These are phyloP conservation scores for Drosophila hydei DNA, from an alignment of 1,140 invertebrate species.

Conservation along the genomic window DNA sequence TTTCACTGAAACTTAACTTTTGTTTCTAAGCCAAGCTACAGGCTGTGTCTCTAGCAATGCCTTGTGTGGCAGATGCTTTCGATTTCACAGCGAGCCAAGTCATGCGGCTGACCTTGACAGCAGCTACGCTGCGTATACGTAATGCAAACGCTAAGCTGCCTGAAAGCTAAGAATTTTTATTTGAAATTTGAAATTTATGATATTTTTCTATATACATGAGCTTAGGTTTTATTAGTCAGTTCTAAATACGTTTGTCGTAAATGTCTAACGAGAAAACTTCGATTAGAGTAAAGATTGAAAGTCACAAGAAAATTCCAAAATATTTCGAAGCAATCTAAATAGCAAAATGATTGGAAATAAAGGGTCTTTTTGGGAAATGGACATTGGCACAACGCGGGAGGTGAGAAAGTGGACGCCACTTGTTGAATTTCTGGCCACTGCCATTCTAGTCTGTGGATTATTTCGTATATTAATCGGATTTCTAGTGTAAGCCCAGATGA, in stretches of 20 bases:
- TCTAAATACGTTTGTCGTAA: not conserved
- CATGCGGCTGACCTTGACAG: constrained; percentile 25
- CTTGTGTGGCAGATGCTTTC: constrained; percentile 38
- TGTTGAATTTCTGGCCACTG: constrained; percentile 1
- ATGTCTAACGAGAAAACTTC: not conserved
- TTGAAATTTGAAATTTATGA: too few relatives aligned
- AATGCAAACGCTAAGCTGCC: not conserved
- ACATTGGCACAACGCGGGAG: constrained; percentile 5
- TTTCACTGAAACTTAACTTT: constrained; percentile 15
- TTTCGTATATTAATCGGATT: not conserved
- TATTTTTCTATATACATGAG: too few relatives aligned
- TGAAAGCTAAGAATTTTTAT: too few relatives aligned
- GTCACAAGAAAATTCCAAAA: too few relatives aligned
- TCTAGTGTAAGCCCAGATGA: not conserved
- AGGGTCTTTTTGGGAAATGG: not conserved
- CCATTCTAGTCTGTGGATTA: not conserved
- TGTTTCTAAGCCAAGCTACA: not conserved
- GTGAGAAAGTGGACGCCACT: constrained; percentile 30
- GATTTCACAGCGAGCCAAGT: constrained; percentile 33
- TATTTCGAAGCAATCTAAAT: too few relatives aligned
- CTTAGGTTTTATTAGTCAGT: too few relatives aligned
- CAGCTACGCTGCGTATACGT: constrained; percentile 27
- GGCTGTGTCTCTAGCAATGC: not conserved
- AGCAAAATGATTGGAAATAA: not conserved
- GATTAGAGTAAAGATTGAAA: too few relatives aligned